These are phyloP conservation scores for Autographa gamma DNA, from an alignment of 2,888 invertebrate genomes.

Conservation along the genomic window DNA sequence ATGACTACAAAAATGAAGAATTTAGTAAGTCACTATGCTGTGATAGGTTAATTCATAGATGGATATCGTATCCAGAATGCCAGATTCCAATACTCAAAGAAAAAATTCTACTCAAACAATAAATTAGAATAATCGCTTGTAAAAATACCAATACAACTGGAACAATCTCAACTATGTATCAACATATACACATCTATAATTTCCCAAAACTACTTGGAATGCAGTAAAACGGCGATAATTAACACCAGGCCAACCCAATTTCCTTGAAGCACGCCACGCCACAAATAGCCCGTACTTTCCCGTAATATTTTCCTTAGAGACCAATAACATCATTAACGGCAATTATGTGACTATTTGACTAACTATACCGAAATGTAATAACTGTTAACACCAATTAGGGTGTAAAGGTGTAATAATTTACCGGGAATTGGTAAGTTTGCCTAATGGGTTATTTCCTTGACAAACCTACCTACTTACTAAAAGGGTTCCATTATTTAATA, in stretches of 20 bases:
- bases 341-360: slow-evolving; percentile 16
- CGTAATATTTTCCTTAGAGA: slow-evolving; percentile 31
- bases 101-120: neutral
- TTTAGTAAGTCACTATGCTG: too few relatives aligned
- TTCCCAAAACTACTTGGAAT: slow-evolving; percentile 27
- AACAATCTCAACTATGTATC: slow-evolving; percentile 10
- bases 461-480: neutral
- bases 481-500: neutral
- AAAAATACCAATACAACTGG: neutral
- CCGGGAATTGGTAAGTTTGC: slow-evolving; percentile 30
- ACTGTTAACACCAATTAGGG: slow-evolving; percentile 43
- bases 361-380: slow-evolving; percentile 19
- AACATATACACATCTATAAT: slow-evolving; percentile 22
- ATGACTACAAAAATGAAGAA: too few relatives aligned
- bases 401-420: slow-evolving; percentile 28
- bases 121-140: neutral
- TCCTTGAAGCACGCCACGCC: slow-evolving; percentile 23
- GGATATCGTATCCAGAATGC: too few relatives aligned
- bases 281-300: slow-evolving; percentile 18
- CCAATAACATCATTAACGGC: slow-evolving; percentile 12
- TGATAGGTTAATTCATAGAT: too few relatives aligned
- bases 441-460: slow-evolving; percentile 12
- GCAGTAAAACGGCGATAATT: slow-evolving; percentile 26
- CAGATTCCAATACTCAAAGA: too few relatives aligned
- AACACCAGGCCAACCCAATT: slow-evolving; percentile 41